These are phyloP conservation scores for Camarhynchus parvulus DNA, from an alignment of 2,113 vertebrate genomes.

Conservation along the genomic window DNA sequence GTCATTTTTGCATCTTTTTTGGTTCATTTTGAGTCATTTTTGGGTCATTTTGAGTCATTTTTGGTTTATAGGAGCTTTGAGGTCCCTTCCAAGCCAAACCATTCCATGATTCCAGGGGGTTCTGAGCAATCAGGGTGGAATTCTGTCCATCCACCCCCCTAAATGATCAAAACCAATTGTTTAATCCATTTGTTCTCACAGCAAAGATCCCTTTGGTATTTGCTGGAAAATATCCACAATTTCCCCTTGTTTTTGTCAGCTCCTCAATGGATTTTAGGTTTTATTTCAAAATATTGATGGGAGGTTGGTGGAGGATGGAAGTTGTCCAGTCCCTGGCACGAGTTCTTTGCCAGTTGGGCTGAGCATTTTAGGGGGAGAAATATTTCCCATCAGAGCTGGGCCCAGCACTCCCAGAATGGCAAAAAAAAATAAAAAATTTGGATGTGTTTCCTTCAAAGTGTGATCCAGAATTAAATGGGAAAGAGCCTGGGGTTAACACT, in stretches of 20 bases:
- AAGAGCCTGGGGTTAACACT: not conserved
- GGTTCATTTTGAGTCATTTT: not conserved
- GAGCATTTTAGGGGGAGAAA: not conserved
- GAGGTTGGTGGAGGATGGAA: not conserved
- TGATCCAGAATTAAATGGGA: not conserved
- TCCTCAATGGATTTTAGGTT: not conserved
- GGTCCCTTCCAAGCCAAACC: not conserved
- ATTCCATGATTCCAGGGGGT: not conserved
- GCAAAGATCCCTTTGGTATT: not conserved
- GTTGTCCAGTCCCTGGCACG: not conserved
- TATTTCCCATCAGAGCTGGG: not conserved
- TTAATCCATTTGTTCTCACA: not conserved
- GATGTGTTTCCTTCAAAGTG: not conserved
- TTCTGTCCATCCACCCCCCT: too few relatives aligned
- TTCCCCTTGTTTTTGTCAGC: not conserved
- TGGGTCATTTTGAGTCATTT: not conserved
- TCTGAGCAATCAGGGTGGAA: too few relatives aligned
- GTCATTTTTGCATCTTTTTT: not conserved
- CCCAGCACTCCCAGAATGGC: not conserved
- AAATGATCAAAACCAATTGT: fast-evolving
- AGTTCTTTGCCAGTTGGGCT: not conserved
- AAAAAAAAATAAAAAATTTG: not conserved
- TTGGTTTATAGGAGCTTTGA: not conserved
- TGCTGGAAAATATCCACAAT: not conserved
- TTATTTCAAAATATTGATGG: not conserved